Evolutionary conservation across 2,113 vertebrate species (phyloP).

Genomic region (Ctenomys sociabilis): DNA sequence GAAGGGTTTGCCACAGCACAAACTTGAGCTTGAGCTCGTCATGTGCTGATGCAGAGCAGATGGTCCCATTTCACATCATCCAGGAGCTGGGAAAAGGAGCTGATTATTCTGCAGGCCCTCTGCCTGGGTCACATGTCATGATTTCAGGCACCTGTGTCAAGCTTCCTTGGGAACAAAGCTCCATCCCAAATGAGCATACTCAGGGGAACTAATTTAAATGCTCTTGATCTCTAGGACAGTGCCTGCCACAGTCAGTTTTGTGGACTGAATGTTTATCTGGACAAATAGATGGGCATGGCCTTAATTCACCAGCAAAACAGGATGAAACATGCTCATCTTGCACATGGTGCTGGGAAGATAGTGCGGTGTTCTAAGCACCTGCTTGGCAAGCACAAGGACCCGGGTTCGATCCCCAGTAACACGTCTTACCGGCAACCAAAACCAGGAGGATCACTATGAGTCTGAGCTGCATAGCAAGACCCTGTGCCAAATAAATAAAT

Average conservation of each 20-base stretch:
- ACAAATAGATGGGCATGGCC: neutral
- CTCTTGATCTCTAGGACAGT: too few relatives aligned
- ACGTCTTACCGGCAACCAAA: too few relatives aligned
- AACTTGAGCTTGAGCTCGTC: conserved; percentile 28
- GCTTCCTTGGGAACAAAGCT: neutral
- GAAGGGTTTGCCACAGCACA: neutral
- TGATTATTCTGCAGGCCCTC: neutral
- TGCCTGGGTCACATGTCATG: neutral
- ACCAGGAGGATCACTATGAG: too few relatives aligned
- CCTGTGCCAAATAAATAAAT: too few relatives aligned
- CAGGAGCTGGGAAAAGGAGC: neutral
- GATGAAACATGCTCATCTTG: too few relatives aligned
- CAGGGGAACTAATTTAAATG: neutral
- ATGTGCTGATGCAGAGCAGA: neutral
- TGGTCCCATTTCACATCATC: neutral
- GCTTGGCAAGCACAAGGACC: too few relatives aligned
- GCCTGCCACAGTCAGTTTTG: accelerated
- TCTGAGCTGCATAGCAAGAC: too few relatives aligned
- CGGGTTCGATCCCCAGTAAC: too few relatives aligned
- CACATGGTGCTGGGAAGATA: neutral
- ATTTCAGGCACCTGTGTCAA: neutral
- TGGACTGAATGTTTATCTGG: neutral
- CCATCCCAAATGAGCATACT: too few relatives aligned
- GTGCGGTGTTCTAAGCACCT: too few relatives aligned
- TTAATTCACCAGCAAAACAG: accelerated